Base-by-base conservation (phyloP, 2,113 vertebrate genomes). In the Chloropsis cyanopogon region DNA sequence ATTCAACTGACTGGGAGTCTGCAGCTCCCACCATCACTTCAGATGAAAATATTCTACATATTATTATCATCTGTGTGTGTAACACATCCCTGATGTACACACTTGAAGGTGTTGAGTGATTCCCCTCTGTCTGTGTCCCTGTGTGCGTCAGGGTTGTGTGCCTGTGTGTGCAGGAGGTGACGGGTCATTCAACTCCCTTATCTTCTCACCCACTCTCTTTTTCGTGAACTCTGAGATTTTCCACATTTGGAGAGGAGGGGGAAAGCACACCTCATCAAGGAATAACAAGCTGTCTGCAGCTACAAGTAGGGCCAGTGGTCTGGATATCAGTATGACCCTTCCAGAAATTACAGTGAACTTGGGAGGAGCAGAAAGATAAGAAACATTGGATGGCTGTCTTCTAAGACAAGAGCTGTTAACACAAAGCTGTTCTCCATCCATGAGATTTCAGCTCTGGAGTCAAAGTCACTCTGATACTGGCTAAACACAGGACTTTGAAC, bases 141-240 rank as follows among this genome's bases (percentile, higher is more conserved):
- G 44, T 85, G 81, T 92, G 76, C 59, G 1, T 72, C 92, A 90
- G 90, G 90, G 57, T 14, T 72, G 28, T 65, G 53, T 52, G 69
- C 13, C 46, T n/a, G 66, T 26, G 70, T 33, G 61, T 81, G 84
- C 42, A 83, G 93, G 93, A 92, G 96, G 86, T 90, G 90, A 93
- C 72, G 68, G 96, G 71, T 63, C 81, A 85, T 76, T 94, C 86
- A 86, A 8, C 82, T 53, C 39, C 88, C 88, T 96, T 97, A 96
- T 97, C 97, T 97, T 93, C 90, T 95, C 95, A 85, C 80, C 57
- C 88, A 78, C 92, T 93, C 95, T 86, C 71, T 77, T 93, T 82
- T 81, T 92, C 25, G 28, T 56, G 85, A 96, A 82, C 12, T 22
- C 68, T 47, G 85, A 88, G 83, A 56, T 96, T 94, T 94, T 95